phyloP scores from a whole-genome alignment of 1,140 invertebrate genomes.

The Zaprionus capensis region DNA sequence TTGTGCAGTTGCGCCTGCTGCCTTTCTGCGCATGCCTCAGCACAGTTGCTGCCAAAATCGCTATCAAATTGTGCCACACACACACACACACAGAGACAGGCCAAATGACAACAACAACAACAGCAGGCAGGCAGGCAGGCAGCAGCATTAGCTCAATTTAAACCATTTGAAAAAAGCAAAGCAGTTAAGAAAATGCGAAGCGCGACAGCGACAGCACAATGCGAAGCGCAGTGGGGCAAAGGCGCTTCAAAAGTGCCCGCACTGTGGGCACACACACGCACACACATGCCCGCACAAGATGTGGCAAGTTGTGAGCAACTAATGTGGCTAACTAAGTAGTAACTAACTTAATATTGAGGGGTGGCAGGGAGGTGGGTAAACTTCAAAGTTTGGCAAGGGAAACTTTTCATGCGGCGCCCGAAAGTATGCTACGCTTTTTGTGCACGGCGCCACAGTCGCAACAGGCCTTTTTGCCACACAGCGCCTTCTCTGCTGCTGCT shows the following conservation, averaged over 20 bases:
- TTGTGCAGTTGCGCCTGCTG: neutral
- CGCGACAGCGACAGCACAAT: neutral
- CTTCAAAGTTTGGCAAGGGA: neutral
- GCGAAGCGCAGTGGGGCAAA: neutral
- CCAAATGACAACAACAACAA: neutral
- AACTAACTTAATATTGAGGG: neutral
- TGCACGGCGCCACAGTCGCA: conserved; percentile 12
- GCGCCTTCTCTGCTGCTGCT: neutral
- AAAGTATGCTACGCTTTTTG: conserved; percentile 12
- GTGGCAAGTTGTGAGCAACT: neutral
- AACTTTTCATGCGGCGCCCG: neutral
- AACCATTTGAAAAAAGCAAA: neutral
- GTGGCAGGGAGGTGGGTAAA: no score
- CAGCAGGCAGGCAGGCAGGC: neutral
- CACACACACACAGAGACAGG: neutral
- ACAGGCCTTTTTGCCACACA: conserved; percentile 32
- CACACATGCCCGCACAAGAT: neutral
- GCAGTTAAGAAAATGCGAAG: neutral
- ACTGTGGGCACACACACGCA: conserved; percentile 3
- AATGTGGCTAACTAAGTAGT: neutral
- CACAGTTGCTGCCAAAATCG: conserved; percentile 3
- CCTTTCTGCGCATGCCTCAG: neutral
- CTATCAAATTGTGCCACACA: conserved; percentile 12
- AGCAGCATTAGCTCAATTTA: conserved; percentile 11
- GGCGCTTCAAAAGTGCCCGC: neutral